A percentile compares a stretch with the other conserved stretches of the same genome.
These are phyloP conservation scores for Hylyphantes graminicola DNA, from an alignment of 1,140 invertebrate genomes.

Conservation along the genomic window DNA sequence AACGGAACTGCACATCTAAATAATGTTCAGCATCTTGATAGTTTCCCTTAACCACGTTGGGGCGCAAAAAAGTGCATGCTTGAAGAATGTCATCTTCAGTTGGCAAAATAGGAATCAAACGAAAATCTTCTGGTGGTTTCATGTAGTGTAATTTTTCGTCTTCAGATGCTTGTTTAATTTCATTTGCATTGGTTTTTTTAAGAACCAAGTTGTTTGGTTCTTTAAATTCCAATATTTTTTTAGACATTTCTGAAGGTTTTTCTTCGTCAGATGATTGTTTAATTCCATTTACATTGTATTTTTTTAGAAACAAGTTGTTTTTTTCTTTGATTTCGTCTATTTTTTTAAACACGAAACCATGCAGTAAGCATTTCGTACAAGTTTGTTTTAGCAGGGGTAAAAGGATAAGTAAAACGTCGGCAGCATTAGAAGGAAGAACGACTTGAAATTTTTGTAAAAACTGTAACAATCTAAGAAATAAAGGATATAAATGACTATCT, in stretches of 20 bases:
- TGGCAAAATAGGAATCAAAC: constrained; percentile 57
- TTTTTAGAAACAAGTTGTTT: not conserved
- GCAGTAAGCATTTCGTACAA: not conserved
- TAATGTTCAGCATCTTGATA: constrained; percentile 78
- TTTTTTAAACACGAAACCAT: not conserved
- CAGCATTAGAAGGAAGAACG: not conserved
- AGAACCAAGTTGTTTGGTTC: not conserved
- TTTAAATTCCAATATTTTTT: not conserved
- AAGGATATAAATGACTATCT: constrained; percentile 18
- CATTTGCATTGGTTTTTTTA: not conserved
- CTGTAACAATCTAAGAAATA: constrained; percentile 2
- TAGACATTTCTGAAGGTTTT: not conserved
- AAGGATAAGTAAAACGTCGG: no score
- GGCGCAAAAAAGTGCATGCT: constrained; percentile 69
- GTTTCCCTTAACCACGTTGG: constrained; percentile 73
- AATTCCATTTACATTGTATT: constrained; percentile 11
- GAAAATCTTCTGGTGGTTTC: constrained; percentile 57
- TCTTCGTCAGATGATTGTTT: not conserved
- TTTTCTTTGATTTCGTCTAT: constrained; percentile 8
- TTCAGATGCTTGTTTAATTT: not conserved
- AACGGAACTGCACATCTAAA: constrained; percentile 80
- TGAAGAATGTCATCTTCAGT: constrained; percentile 36
- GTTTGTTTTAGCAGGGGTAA: constrained; percentile 12
- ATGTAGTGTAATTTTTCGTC: not conserved
- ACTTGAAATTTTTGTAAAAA: constrained; percentile 28